phyloP scores from a whole-genome alignment of 2,113 vertebrate species.

The Pitta sordida region DNA sequence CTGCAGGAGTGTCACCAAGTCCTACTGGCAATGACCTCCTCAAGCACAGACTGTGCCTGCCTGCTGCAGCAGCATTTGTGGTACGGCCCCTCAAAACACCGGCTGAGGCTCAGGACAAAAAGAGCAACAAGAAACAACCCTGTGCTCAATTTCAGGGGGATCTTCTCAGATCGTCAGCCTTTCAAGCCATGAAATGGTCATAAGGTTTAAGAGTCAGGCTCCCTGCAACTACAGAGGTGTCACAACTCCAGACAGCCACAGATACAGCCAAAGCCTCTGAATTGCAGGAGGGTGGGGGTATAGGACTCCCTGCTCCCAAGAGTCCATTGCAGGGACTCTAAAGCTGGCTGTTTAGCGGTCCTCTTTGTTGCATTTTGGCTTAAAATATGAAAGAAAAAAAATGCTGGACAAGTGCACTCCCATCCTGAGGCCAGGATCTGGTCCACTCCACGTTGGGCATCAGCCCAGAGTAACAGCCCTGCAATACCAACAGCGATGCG shows the following conservation, averaged over 20 bases:
- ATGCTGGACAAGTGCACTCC: background rate
- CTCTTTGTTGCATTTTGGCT: background rate
- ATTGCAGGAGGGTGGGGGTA: rapidly evolving
- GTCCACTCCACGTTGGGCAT: background rate
- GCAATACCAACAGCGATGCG: background rate
- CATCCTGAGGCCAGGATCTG: rapidly evolving
- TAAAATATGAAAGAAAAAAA: background rate
- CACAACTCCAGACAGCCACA: background rate
- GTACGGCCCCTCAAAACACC: background rate
- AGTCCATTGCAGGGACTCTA: background rate
- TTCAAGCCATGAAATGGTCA: background rate
- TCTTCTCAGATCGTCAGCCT: background rate
- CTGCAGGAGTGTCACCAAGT: background rate
- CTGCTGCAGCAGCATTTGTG: background rate
- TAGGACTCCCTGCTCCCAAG: background rate
- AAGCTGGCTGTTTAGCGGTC: background rate
- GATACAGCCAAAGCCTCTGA: background rate
- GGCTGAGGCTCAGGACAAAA: background rate
- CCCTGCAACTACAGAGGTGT: background rate
- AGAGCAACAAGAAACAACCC: background rate
- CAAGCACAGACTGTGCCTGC: background rate
- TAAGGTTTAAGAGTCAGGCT: background rate
- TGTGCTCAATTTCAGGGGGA: background rate
- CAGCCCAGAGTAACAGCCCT: background rate
- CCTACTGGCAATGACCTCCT: background rate